Evolutionary conservation across 2,113 vertebrate genomes (phyloP).

Genomic region (Etheostoma cragini): DNA sequence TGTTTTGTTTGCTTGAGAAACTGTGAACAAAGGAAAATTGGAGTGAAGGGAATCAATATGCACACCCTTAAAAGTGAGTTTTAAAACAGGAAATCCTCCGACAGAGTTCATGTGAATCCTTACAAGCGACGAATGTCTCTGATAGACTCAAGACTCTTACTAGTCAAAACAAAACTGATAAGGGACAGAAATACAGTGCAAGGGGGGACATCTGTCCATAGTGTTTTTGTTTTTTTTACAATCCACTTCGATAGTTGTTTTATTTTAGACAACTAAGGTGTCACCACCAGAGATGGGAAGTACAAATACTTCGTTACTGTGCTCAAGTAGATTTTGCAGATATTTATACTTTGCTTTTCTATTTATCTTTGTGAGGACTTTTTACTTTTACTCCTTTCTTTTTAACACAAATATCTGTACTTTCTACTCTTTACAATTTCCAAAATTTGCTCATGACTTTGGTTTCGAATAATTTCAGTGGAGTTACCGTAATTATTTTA

Average conservation of each 20-base stretch:
- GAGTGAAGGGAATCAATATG: too few species aligned
- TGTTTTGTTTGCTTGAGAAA: background rate
- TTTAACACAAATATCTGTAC: too few species aligned
- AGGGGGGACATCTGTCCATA: background rate
- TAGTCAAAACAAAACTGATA: conserved; percentile 3
- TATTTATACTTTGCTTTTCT: too few species aligned
- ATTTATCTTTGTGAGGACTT: too few species aligned
- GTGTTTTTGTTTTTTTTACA: background rate
- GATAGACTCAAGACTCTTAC: background rate
- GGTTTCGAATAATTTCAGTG: too few species aligned
- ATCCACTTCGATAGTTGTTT: background rate
- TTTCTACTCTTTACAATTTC: too few species aligned
- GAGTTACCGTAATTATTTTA: too few species aligned
- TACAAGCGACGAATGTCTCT: background rate
- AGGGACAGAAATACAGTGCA: background rate
- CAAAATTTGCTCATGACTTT: too few species aligned
- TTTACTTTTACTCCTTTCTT: too few species aligned
- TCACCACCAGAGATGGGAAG: background rate
- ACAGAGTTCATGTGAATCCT: background rate
- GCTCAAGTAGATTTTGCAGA: too few species aligned
- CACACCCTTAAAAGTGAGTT: background rate
- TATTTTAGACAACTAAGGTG: background rate
- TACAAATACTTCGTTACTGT: too few species aligned
- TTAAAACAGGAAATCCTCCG: background rate
- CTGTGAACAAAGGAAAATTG: background rate